phyloP scores from a whole-genome alignment of 2,888 invertebrate genomes.

The Chloromyia formosa region DNA sequence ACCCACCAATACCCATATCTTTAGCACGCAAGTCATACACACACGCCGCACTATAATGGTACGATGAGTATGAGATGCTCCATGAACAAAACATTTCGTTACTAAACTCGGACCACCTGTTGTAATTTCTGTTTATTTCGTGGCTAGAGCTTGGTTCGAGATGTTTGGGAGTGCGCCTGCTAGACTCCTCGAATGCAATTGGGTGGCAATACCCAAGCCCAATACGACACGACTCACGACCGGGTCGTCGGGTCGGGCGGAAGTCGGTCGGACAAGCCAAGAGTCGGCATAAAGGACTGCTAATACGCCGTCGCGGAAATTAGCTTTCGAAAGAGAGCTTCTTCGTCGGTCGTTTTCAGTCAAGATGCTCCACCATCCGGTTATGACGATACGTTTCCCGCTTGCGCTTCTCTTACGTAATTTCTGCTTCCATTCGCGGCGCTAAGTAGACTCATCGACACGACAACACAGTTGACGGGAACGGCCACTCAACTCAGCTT shows the following conservation, averaged over 20 bases:
- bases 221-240: background rate
- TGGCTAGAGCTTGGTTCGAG: background rate
- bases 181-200: constrained; percentile 1
- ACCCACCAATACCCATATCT: background rate
- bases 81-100: too few relatives aligned
- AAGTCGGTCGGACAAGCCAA: background rate
- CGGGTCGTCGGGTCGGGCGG: background rate
- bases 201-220: background rate
- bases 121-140: background rate
- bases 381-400: background rate
- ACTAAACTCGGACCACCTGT: background rate
- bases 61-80: background rate
- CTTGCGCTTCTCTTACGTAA: background rate
- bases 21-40: background rate
- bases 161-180: background rate
- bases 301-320: constrained; percentile 6
- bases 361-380: constrained; percentile 4
- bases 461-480: background rate
- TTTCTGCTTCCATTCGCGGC: background rate
- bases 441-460: background rate
- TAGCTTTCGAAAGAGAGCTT: constrained; percentile 2
- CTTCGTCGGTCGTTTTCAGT: background rate
- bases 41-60: too few relatives aligned
- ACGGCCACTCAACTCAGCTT: background rate
- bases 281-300: background rate